Percentiles rank a stretch among this genome's conserved stretches.
These are phyloP conservation scores for Linnaemya tessellans DNA, from an alignment of 2,888 invertebrate genomes.

Conservation along the genomic window DNA sequence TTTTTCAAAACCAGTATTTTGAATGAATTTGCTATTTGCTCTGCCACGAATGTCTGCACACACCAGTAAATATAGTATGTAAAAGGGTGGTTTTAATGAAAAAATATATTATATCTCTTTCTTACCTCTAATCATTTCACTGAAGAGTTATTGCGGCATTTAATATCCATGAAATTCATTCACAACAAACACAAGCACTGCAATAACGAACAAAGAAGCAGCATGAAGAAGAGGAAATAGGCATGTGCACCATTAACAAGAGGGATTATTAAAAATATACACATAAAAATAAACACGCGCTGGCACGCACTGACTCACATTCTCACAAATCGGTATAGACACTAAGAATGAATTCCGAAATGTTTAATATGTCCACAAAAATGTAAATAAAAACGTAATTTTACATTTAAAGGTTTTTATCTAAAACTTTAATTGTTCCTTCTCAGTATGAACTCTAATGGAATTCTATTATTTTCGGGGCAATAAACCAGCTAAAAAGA, in stretches of 20 bases:
- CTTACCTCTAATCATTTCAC: conserved; percentile 40
- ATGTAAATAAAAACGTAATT: conserved; percentile 13
- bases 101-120: conserved; percentile 24
- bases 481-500: conserved; percentile 9
- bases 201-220: background rate
- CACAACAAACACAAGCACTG: conserved; percentile 26
- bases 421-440: conserved; percentile 19
- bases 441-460: conserved; percentile 11
- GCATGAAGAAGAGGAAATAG: background rate
- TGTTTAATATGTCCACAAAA: conserved; percentile 51
- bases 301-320: conserved; percentile 15
- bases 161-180: conserved; percentile 37
- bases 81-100: background rate
- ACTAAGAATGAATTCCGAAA: conserved; percentile 12
- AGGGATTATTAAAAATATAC: conserved; percentile 9
- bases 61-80: background rate
- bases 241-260: background rate
- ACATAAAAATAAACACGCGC: conserved; percentile 14
- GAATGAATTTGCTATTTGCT: background rate
- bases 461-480: background rate
- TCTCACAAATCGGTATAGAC: conserved; percentile 23
- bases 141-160: conserved; percentile 1
- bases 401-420: conserved; percentile 3
- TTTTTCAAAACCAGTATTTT: too few species aligned
- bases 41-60: background rate